Conservation (phyloP, 2,888 invertebrate species). For the Bedellia somnulentella region DNA sequence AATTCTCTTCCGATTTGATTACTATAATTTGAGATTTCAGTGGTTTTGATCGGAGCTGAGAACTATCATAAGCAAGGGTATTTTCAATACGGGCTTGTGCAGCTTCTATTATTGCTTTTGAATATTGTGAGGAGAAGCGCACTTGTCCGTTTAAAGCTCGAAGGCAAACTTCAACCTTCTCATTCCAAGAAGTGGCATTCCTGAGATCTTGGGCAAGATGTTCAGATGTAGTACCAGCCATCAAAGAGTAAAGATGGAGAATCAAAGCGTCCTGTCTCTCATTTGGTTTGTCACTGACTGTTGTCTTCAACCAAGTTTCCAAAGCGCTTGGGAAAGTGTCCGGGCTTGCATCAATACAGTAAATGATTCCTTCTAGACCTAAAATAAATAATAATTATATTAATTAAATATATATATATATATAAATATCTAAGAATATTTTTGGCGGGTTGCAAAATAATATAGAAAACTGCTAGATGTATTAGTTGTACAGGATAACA, state of each 20-base stretch:
- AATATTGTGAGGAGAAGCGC: slow-evolving; percentile 7
- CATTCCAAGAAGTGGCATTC: slow-evolving; percentile 1
- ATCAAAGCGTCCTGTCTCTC: slow-evolving; percentile 2
- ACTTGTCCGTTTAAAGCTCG: slow-evolving; percentile 3
- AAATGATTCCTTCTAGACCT: slow-evolving; percentile 7
- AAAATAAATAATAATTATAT: neutral
- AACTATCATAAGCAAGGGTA: slow-evolving; percentile 4
- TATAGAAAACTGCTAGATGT: too few species aligned
- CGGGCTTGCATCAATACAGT: slow-evolving; percentile 8
- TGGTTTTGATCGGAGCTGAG: neutral
- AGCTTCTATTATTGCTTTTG: slow-evolving; percentile 4
- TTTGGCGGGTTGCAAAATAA: too few species aligned
- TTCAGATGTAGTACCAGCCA: neutral
- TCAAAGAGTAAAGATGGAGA: slow-evolving; percentile 4
- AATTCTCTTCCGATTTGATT: slow-evolving; percentile 1
- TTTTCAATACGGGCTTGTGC: slow-evolving; percentile 6
- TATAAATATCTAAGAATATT: too few species aligned
- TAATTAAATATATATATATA: neutral
- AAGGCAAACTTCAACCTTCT: slow-evolving; percentile 2
- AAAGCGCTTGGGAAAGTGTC: slow-evolving; percentile 1
- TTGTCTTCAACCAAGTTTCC: neutral
- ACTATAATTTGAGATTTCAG: slow-evolving; percentile 8
- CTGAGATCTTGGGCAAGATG: slow-evolving; percentile 4
- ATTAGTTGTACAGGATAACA: too few species aligned
- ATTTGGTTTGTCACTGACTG: neutral